Conservation (phyloP, 1,140 invertebrate genomes). For the Drosophila arizonae region DNA sequence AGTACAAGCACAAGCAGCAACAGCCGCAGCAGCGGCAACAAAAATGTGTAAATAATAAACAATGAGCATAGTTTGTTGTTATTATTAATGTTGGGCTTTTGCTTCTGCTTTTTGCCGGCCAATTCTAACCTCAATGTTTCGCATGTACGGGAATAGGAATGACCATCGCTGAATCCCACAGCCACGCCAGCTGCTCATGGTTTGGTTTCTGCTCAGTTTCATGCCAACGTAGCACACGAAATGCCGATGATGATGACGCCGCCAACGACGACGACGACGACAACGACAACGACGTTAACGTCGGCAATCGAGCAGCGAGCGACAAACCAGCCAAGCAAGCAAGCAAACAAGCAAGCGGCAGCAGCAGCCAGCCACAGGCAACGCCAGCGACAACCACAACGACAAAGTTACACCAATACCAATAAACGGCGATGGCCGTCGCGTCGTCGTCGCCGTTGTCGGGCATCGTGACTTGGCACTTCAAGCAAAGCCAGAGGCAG, state of each 20-base stretch:
- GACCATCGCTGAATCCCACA: slow-evolving; percentile 29
- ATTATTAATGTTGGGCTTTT: slow-evolving; percentile 24
- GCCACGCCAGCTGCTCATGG: slow-evolving; percentile 24
- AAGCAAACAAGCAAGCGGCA: slow-evolving; percentile 5
- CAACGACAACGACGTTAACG: slow-evolving; percentile 17
- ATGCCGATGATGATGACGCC: slow-evolving; percentile 33
- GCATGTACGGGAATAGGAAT: slow-evolving; percentile 17
- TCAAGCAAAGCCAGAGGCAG: slow-evolving; percentile 37
- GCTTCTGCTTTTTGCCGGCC: slow-evolving; percentile 24
- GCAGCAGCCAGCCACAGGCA: slow-evolving; percentile 51
- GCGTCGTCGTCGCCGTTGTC: slow-evolving; percentile 32
- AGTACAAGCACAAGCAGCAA: background rate
- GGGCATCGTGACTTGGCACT: slow-evolving; percentile 59
- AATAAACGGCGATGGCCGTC: slow-evolving; percentile 39
- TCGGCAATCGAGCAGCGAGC: slow-evolving; percentile 28
- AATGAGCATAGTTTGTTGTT: slow-evolving; percentile 43
- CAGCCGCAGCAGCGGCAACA: slow-evolving; percentile 2
- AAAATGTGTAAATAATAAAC: slow-evolving; percentile 50
- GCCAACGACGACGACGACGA: slow-evolving; percentile 23
- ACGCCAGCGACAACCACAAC: slow-evolving; percentile 47
- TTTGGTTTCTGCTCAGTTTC: slow-evolving; percentile 24
- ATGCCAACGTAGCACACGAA: slow-evolving; percentile 49
- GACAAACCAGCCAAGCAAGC: slow-evolving; percentile 53
- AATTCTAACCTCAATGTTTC: slow-evolving; percentile 40
- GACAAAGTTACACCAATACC: slow-evolving; percentile 58